Evolutionary conservation across 64 coral and sea anemone genomes (phyloP), one percentile per base, ranked within the genome.

Genomic region (Montipora capricornis): DNA sequence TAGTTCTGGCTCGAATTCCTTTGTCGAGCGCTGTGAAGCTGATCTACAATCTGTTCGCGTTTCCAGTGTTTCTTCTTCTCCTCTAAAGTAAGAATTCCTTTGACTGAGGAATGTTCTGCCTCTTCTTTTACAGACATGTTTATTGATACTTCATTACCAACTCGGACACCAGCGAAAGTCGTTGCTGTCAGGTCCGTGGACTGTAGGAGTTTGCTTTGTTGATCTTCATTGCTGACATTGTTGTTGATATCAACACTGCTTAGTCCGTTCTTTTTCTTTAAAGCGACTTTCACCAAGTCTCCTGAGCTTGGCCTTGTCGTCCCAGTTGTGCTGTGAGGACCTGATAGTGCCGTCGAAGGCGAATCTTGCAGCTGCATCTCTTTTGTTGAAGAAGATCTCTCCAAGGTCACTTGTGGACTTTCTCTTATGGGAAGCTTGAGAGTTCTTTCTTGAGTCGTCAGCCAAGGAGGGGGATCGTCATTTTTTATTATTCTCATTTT

Each of bases 41-140:
- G 84, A 19, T 88, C 83, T 44, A 87, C 84, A 3, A 93, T 81
- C 76, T 93, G 92, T 6, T 93, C 92, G 7, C 84, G 75, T 16
- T 88, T 93, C 92, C 92, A 93, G 1, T 37, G 50, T 68, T 58
- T 93, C 76, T 93, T 93, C 75, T 52, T 88, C 10, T 93, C 92
- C 79, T 93, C 92, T 59, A 86, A 50, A 5, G 9, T 86, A 4
- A 49, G 82, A 47, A 15, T 12, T 8, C 19, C 66, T 70, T 44
- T 29, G 10, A 8, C 47, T 70, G 82, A 17, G 5, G 12, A 5
- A 10, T 49, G 48, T 24, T 5, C 6, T 13, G 8, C 66, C 6
- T 11, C 8, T 29, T 22, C 29, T 48, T 12, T 50, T 3, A 47
- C 60, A 13, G 58, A 67, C 8, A 2, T 15, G 49, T 80, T 13